Base-by-base conservation (phyloP, 2,797 vertebrate species). In the Enteromius viviparus region DNA sequence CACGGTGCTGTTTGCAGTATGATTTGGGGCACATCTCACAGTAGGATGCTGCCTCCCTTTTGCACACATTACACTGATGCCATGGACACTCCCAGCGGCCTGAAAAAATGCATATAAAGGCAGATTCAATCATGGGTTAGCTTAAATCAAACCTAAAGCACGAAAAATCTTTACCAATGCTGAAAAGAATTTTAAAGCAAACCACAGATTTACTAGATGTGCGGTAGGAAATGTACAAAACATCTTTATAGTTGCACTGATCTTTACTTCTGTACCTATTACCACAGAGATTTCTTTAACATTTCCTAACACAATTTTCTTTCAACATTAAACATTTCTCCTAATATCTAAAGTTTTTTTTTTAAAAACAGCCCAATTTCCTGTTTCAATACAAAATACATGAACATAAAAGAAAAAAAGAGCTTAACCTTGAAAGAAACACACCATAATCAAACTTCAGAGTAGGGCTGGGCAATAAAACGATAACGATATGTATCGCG, bases 81-180 rank as follows among this genome's bases (percentile, higher is more conserved):
- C 98, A 99, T 0, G 98, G 98, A 93, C 98, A 99, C 89, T 99
- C 98, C 98, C 98, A 99, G 66, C 99, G 98, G 75, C 98, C 98
- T 99, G 10, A 93, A 26, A 62, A 87, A 68, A 9, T n/a, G 12
- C 17, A 55, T 5, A 23, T 2, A 26, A 64, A 40, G 29, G 19
- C 1, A 74, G 26, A 47, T 34, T 49, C 19, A 62, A 7, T 47
- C 29, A 32, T 47, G 51, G 69, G 19, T 69, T 6, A 55, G 8
- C 3, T 47, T 64, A 10, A 58, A 51, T 21, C 15, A 40, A 42
- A 77, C 40, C 40, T 32, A 77, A 11, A 62, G 7, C 45, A 72
- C 49, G 23, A 45, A 29, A 62, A 26, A 11, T 40, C 34, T 3
- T 26, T 58, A 42, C 9, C 40, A 58, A 4, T 29, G 23, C 15